A percentile compares a stretch with the other conserved stretches of the same genome.
phyloP scores from a whole-genome alignment of 1,140 invertebrate genomes.

The Melitaea cinxia region DNA sequence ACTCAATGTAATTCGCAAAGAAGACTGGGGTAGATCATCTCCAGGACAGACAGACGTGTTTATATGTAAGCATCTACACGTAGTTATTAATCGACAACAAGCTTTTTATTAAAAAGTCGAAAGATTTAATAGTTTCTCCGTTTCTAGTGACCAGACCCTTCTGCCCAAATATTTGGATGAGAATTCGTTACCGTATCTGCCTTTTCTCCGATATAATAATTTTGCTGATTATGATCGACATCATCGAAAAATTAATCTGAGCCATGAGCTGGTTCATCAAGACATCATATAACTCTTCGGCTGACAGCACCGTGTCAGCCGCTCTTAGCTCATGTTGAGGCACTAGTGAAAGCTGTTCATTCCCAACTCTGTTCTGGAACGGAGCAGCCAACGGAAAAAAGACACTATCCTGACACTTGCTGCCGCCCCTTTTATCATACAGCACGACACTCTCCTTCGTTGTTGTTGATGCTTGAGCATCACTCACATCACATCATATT shows the following conservation, averaged over 20 bases:
- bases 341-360: slow-evolving; percentile 43
- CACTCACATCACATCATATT: slow-evolving; percentile 55
- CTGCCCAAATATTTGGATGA: slow-evolving; percentile 48
- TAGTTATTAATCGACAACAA: slow-evolving; percentile 68
- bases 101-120: slow-evolving; percentile 71
- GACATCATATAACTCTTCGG: slow-evolving; percentile 48
- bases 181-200: slow-evolving; percentile 39
- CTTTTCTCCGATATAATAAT: slow-evolving; percentile 48
- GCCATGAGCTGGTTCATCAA: slow-evolving; percentile 52
- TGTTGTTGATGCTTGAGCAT: slow-evolving; percentile 46
- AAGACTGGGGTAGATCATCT: slow-evolving; percentile 59
- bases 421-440: slow-evolving; percentile 32
- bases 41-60: slow-evolving; percentile 64
- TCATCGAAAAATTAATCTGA: slow-evolving; percentile 52
- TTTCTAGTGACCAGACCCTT: slow-evolving; percentile 43
- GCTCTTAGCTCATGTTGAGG: slow-evolving; percentile 52
- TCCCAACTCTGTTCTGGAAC: slow-evolving; percentile 49
- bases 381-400: slow-evolving; percentile 53
- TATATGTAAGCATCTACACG: slow-evolving; percentile 67
- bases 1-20: slow-evolving; percentile 67
- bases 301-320: slow-evolving; percentile 47
- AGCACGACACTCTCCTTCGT: slow-evolving; percentile 52
- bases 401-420: slow-evolving; percentile 36
- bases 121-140: slow-evolving; percentile 59
- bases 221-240: slow-evolving; percentile 38